These are phyloP conservation scores for Ennomos fuscantarius DNA, from an alignment of 2,888 invertebrate genomes.

Conservation along the genomic window DNA sequence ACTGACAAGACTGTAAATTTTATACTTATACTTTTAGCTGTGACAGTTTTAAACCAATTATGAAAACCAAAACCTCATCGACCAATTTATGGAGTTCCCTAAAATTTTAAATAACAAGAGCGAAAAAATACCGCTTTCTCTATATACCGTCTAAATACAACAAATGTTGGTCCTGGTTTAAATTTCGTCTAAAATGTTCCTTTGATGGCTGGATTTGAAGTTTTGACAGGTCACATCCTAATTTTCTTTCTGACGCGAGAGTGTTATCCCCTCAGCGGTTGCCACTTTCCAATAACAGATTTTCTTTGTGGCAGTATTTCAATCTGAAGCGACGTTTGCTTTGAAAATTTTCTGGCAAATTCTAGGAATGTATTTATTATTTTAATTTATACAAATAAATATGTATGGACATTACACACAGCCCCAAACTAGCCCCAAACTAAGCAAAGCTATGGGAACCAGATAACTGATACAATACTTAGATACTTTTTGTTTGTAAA, in stretches of 20 bases:
- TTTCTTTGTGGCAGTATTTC: constrained; percentile 70
- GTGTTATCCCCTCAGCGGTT: constrained; percentile 59
- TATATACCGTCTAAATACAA: background rate
- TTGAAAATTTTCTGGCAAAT: constrained; percentile 12
- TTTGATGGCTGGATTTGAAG: constrained; percentile 80
- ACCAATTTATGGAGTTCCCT: too few species aligned
- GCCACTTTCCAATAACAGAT: constrained; percentile 74
- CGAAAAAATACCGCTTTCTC: constrained; percentile 2
- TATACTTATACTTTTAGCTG: too few species aligned
- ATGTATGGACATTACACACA: too few species aligned
- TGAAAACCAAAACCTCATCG: too few species aligned
- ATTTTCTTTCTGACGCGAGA: constrained; percentile 74
- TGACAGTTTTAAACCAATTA: too few species aligned
- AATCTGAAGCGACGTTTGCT: constrained; percentile 55
- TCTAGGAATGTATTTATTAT: background rate
- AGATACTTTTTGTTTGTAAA: too few species aligned
- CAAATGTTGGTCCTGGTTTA: constrained; percentile 6
- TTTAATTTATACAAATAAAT: background rate
- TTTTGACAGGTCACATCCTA: constrained; percentile 82
- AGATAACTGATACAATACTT: too few species aligned
- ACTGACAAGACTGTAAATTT: too few species aligned
- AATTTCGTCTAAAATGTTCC: constrained; percentile 43
- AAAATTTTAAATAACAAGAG: too few species aligned
- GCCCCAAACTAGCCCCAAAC: too few species aligned
- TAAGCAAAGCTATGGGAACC: too few species aligned